Evolutionary conservation across 2,888 invertebrate species (phyloP).

Genomic region (Halocaridina rubra): DNA sequence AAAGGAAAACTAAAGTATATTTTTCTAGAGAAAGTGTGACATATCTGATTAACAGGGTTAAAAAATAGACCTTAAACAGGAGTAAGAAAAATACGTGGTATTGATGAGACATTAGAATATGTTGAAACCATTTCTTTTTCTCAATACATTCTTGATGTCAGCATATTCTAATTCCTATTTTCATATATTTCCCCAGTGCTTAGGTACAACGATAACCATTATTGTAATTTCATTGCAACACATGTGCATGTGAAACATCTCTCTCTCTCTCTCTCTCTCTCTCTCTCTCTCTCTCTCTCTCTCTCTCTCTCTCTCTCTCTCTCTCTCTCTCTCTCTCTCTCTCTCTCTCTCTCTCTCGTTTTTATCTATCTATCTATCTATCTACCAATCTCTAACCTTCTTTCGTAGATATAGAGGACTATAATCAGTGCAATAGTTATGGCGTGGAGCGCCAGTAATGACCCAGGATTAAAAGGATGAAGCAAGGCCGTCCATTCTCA

Average conservation of each 20-base stretch:
- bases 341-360: not conserved
- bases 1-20: no score
- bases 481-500: slow-evolving; percentile 5
- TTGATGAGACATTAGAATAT: no score
- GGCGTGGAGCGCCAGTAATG: not conserved
- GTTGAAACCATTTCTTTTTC: no score
- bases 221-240: not conserved
- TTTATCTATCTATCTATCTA: not conserved
- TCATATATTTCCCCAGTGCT: no score
- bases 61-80: no score
- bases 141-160: no score
- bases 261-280: not conserved
- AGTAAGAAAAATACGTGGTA: no score
- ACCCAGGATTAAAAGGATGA: slow-evolving; percentile 16
- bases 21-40: no score
- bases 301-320: not conserved
- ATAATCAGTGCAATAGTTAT: slow-evolving; percentile 13
- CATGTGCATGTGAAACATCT: not conserved
- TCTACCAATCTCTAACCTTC: not conserved
- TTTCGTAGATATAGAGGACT: not conserved
- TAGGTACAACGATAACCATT: no score
- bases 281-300: not conserved
- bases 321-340: slow-evolving; percentile 2
- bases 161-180: no score
- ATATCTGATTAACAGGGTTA: no score